These are phyloP conservation scores for Microchrysa polita DNA, from an alignment of 2,888 invertebrate genomes.

Conservation along the genomic window DNA sequence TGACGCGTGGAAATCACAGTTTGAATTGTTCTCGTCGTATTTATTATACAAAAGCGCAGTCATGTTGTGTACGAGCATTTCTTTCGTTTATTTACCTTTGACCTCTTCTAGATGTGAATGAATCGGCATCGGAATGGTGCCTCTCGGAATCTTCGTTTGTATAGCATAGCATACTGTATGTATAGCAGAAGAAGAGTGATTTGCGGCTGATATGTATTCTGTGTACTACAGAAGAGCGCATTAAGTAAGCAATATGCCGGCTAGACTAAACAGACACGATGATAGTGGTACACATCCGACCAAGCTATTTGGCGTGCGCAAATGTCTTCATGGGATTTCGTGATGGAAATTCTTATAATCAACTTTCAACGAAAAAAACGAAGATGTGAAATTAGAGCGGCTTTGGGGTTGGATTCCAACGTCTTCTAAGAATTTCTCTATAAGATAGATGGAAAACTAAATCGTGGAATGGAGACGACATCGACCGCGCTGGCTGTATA, in stretches of 20 bases:
- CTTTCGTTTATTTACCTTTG: slow-evolving; percentile 41
- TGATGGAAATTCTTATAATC: slow-evolving; percentile 39
- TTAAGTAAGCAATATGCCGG: slow-evolving; percentile 23
- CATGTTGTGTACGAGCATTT: slow-evolving; percentile 20
- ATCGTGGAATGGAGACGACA: slow-evolving; percentile 19
- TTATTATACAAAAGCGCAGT: neutral
- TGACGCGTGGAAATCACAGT: slow-evolving; percentile 3
- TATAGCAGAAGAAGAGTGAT: no score
- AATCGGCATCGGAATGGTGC: slow-evolving; percentile 28
- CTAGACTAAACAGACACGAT: slow-evolving; percentile 45
- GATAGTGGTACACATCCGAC: slow-evolving; percentile 9
- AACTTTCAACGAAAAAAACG: slow-evolving; percentile 9
- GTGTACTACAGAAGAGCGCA: neutral
- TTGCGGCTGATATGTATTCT: no score
- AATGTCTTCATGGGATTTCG: slow-evolving; percentile 42
- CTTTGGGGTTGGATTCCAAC: slow-evolving; percentile 25
- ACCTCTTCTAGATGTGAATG: slow-evolving; percentile 26
- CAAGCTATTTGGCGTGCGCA: slow-evolving; percentile 35
- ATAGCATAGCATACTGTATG: neutral
- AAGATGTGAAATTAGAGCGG: slow-evolving; percentile 8
- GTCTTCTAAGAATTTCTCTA: slow-evolving; percentile 27
- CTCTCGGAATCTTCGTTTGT: slow-evolving; percentile 26
- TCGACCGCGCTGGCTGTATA: slow-evolving; percentile 26
- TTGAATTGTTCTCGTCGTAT: slow-evolving; percentile 21
- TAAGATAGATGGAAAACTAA: slow-evolving; percentile 14